Evolutionary conservation across 2,113 vertebrate genomes (phyloP).

Genomic region (Ictidomys tridecemlineatus): DNA sequence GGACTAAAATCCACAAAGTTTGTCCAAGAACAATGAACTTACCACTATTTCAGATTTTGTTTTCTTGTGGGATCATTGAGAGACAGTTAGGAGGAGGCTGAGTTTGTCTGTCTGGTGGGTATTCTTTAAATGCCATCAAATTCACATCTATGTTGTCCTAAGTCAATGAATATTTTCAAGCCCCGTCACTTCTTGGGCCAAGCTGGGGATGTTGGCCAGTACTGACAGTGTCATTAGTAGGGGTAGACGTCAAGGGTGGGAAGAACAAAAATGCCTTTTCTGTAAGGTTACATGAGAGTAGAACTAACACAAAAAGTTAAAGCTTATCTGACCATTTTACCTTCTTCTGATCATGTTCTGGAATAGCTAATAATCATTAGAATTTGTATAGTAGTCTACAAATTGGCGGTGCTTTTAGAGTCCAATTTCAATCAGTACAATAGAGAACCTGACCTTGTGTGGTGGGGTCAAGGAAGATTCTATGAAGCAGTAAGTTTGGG

Average conservation of each 20-base stretch:
- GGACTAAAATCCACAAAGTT: background rate
- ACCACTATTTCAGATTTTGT: background rate
- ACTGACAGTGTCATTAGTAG: constrained; percentile 16
- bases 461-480: background rate
- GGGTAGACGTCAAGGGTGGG: background rate
- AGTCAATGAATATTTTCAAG: background rate
- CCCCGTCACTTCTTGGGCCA: constrained; percentile 3
- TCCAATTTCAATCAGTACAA: background rate
- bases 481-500: background rate
- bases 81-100: background rate
- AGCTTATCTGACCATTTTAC: background rate
- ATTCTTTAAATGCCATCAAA: constrained; percentile 22
- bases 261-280: constrained; percentile 40
- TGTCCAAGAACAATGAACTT: background rate
- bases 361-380: background rate
- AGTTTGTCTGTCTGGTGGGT: background rate
- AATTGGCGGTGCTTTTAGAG: background rate
- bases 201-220: background rate
- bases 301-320: background rate
- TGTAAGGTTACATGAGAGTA: background rate
- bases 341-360: background rate
- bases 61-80: constrained; percentile 10
- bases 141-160: constrained; percentile 13
- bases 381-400: background rate
- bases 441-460: background rate